A percentile compares a stretch with the other conserved stretches of the same genome.
Evolutionary conservation across 2,113 vertebrate genomes (phyloP).

Genomic region (Thalassoma bifasciatum): DNA sequence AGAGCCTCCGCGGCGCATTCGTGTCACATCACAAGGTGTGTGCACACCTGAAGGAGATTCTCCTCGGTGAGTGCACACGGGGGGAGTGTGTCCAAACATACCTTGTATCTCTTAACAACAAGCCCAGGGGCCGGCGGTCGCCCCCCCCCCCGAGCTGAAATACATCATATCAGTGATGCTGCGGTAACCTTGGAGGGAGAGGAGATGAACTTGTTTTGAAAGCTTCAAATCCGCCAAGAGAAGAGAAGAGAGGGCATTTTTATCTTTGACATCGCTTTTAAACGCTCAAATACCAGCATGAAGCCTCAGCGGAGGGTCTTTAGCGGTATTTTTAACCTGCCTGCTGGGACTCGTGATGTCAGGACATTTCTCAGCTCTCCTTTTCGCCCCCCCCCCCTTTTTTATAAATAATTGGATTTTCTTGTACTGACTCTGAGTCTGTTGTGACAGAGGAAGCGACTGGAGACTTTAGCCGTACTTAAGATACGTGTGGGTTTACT

Average conservation of each 20-base stretch:
- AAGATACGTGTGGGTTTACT: too few species aligned
- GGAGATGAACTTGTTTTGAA: slow-evolving; percentile 13
- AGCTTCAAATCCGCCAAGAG: slow-evolving; percentile 9
- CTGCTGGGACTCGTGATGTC: not conserved
- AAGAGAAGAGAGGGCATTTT: not conserved
- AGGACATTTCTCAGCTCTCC: not conserved
- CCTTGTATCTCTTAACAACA: slow-evolving; percentile 56
- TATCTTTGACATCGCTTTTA: not conserved
- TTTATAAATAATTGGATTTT: not conserved
- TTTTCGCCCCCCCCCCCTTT: not conserved
- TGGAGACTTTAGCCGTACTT: too few species aligned
- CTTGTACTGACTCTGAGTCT: not conserved
- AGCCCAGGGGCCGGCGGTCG: slow-evolving; percentile 20
- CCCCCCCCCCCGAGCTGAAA: slow-evolving; percentile 16
- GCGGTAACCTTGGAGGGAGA: slow-evolving; percentile 13
- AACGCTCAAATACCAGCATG: not conserved
- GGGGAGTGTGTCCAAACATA: slow-evolving; percentile 59
- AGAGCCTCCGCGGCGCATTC: slow-evolving; percentile 50
- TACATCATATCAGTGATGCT: slow-evolving; percentile 31
- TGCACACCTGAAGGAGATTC: slow-evolving; percentile 53
- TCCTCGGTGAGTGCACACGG: slow-evolving; percentile 33
- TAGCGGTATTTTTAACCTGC: slow-evolving; percentile 2
- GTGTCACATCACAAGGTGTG: slow-evolving; percentile 56
- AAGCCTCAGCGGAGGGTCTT: not conserved
- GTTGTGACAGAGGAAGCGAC: too few species aligned